Conservation (phyloP, 2,888 invertebrate genomes). For the Galerucella calmariensis region DNA sequence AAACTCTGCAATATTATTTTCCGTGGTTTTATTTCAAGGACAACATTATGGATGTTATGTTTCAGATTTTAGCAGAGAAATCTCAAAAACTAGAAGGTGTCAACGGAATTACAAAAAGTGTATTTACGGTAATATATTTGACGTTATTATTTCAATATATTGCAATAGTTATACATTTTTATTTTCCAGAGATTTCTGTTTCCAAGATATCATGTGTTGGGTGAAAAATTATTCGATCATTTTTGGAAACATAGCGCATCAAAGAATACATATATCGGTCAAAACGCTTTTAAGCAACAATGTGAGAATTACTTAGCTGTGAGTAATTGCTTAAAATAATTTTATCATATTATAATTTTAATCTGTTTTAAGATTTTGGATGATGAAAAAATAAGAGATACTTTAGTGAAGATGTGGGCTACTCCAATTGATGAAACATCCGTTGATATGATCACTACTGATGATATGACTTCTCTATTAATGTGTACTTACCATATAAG, state of each 20-base stretch:
- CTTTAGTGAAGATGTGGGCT: constrained; percentile 74
- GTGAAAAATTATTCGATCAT: constrained; percentile 74
- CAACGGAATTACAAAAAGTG: constrained; percentile 76
- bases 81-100: constrained; percentile 77
- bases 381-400: constrained; percentile 72
- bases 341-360: too few species aligned
- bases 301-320: constrained; percentile 74
- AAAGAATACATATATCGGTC: constrained; percentile 72
- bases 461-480: constrained; percentile 74
- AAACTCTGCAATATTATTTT: constrained; percentile 21
- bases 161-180: constrained; percentile 5
- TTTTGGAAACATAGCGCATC: constrained; percentile 72
- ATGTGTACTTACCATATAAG: constrained; percentile 82
- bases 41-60: constrained; percentile 44
- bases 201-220: constrained; percentile 80
- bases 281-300: constrained; percentile 76
- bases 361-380: constrained; percentile 63
- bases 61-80: constrained; percentile 76
- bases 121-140: constrained; percentile 69
- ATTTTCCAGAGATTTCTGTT: constrained; percentile 77
- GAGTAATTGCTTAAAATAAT: constrained; percentile 46
- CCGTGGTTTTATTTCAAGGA: constrained; percentile 34
- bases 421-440: constrained; percentile 63
- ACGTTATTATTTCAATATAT: not conserved
- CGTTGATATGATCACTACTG: constrained; percentile 71